Percentiles rank a stretch among this genome's conserved stretches.
phyloP scores from a whole-genome alignment of 2,113 vertebrate genomes.

The Motacilla alba region DNA sequence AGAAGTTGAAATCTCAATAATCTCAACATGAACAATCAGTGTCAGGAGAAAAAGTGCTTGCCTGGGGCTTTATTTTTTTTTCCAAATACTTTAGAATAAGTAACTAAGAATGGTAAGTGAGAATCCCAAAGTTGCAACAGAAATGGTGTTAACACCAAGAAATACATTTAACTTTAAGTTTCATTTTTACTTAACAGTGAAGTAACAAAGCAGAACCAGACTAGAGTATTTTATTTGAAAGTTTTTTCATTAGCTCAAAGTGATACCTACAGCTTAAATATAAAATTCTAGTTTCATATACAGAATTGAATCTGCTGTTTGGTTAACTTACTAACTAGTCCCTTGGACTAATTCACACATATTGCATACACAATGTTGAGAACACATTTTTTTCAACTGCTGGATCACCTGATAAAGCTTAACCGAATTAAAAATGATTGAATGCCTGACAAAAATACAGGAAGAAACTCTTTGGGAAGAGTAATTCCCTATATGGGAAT shows the following conservation, averaged over 20 bases:
- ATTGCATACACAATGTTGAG: not conserved
- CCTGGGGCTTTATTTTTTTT: not conserved
- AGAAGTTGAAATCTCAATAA: not conserved
- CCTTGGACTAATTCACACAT: not conserved
- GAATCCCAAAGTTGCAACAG: not conserved
- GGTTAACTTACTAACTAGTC: not conserved
- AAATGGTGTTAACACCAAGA: not conserved
- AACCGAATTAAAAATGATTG: not conserved
- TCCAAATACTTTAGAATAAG: not conserved
- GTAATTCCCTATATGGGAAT: not conserved
- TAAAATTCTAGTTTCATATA: not conserved
- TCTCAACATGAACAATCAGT: not conserved
- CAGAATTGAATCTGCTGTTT: not conserved
- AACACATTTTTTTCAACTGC: not conserved
- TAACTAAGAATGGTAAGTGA: conserved; percentile 4
- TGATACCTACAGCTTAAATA: not conserved
- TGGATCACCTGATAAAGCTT: not conserved
- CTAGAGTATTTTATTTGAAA: not conserved
- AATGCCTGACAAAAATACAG: not conserved
- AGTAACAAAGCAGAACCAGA: conserved; percentile 11
- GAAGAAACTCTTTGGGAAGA: not conserved
- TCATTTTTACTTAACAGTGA: conserved; percentile 38
- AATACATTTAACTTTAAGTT: conserved; percentile 17
- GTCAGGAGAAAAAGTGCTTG: not conserved
- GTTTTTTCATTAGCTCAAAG: not conserved